A percentile compares a stretch with the other conserved stretches of the same genome.
Conservation (phyloP, 2,113 vertebrate species). For the Dromiciops gliroides region DNA sequence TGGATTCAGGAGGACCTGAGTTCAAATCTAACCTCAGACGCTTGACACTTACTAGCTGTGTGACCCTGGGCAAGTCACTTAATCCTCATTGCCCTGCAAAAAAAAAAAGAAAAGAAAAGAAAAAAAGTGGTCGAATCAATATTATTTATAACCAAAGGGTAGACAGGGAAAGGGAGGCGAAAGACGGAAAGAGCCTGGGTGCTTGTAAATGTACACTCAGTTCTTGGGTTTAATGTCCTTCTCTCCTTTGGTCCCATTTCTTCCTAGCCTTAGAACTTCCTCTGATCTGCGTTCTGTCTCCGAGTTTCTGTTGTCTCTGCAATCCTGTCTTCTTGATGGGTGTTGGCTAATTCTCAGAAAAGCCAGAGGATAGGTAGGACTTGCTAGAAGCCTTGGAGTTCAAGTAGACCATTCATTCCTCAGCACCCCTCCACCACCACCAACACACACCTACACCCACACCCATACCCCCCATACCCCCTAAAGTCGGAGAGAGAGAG, state of each 20-base stretch:
- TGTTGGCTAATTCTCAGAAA: neutral
- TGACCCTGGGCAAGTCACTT: too few species aligned
- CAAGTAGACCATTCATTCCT: neutral
- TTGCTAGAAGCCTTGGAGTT: neutral
- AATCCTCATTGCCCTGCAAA: too few species aligned
- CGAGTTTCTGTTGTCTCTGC: neutral
- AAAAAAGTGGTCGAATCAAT: neutral
- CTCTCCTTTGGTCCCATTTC: neutral
- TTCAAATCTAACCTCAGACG: too few species aligned
- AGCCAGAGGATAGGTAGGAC: neutral
- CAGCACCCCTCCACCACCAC: too few species aligned
- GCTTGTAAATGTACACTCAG: neutral
- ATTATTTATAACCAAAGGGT: neutral
- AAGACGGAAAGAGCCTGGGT: neutral
- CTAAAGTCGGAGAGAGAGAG: too few species aligned
- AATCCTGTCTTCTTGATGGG: neutral
- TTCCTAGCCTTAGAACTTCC: neutral
- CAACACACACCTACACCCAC: too few species aligned
- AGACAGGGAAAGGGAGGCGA: neutral
- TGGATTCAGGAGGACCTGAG: too few species aligned
- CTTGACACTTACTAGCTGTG: too few species aligned
- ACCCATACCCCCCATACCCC: too few species aligned
- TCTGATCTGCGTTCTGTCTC: neutral
- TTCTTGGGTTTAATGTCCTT: neutral
- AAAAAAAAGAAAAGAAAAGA: too few species aligned